Conservation (phyloP, 2,797 vertebrate genomes). For the Florisuga fusca region DNA sequence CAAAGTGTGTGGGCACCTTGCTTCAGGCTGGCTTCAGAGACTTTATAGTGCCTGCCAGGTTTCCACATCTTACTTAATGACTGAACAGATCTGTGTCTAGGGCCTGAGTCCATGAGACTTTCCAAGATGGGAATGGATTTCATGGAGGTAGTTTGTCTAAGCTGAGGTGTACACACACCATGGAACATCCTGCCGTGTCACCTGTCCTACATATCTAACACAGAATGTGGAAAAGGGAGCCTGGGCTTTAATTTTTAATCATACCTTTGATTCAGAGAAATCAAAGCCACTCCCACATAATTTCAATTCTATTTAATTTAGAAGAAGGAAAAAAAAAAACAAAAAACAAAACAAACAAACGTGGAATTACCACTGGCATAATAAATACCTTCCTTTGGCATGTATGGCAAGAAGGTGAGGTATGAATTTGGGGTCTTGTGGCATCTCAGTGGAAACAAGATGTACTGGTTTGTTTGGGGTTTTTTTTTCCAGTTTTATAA, state of each 20-base stretch:
- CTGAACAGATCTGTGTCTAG: not conserved
- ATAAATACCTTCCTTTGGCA: not conserved
- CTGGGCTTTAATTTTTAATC: constrained; percentile 47
- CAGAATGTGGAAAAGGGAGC: not conserved
- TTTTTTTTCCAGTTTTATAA: not conserved
- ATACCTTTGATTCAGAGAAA: not conserved
- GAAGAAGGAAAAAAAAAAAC: not conserved
- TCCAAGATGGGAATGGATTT: not conserved
- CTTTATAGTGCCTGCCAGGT: not conserved
- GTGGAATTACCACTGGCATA: not conserved
- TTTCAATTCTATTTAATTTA: not conserved
- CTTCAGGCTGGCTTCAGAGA: not conserved
- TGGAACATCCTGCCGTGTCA: fast-evolving
- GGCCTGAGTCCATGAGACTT: not conserved
- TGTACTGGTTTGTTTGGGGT: not conserved
- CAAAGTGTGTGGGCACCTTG: not conserved
- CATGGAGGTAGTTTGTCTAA: not conserved
- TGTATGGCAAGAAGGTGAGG: not conserved
- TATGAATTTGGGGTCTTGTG: not conserved
- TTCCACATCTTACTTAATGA: not conserved
- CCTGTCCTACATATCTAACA: fast-evolving
- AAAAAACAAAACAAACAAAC: no score
- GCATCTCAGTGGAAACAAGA: not conserved
- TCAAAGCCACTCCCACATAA: not conserved
- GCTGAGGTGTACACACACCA: not conserved